phyloP scores from a whole-genome alignment of 1,140 invertebrate species.

The Xylocopa sonorina region DNA sequence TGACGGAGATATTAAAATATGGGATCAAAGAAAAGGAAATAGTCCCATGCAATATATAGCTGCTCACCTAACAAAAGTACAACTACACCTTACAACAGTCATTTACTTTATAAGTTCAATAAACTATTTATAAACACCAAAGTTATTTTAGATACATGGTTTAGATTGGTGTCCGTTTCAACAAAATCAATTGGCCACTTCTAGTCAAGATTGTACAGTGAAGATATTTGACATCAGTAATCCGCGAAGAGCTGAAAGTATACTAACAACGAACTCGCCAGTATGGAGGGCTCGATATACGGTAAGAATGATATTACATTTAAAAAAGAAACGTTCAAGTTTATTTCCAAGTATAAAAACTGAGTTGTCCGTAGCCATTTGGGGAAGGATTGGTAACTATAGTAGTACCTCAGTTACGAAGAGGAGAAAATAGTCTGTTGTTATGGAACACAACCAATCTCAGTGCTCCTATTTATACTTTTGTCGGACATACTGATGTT shows the following conservation, averaged over 20 bases:
- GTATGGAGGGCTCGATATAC: slow-evolving; percentile 97
- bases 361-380: slow-evolving; percentile 86
- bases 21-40: slow-evolving; percentile 95
- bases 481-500: slow-evolving; percentile 96
- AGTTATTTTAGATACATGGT: slow-evolving; percentile 89
- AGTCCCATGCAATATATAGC: slow-evolving; percentile 95
- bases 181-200: slow-evolving; percentile 94
- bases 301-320: slow-evolving; percentile 78
- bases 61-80: slow-evolving; percentile 92
- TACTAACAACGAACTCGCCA: slow-evolving; percentile 92
- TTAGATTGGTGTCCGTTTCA: slow-evolving; percentile 95
- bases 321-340: neutral
- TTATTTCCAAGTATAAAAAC: neutral
- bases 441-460: slow-evolving; percentile 91
- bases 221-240: slow-evolving; percentile 96
- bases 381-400: slow-evolving; percentile 95
- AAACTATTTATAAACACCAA: slow-evolving; percentile 12
- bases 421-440: slow-evolving; percentile 91
- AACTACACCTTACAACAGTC: neutral
- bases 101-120: neutral
- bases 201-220: slow-evolving; percentile 96
- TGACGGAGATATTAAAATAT: slow-evolving; percentile 96
- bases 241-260: slow-evolving; percentile 90
- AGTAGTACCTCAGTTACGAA: slow-evolving; percentile 90
- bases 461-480: slow-evolving; percentile 90